Conservation (phyloP, 2,888 invertebrate genomes). For the Tachina grossa region DNA sequence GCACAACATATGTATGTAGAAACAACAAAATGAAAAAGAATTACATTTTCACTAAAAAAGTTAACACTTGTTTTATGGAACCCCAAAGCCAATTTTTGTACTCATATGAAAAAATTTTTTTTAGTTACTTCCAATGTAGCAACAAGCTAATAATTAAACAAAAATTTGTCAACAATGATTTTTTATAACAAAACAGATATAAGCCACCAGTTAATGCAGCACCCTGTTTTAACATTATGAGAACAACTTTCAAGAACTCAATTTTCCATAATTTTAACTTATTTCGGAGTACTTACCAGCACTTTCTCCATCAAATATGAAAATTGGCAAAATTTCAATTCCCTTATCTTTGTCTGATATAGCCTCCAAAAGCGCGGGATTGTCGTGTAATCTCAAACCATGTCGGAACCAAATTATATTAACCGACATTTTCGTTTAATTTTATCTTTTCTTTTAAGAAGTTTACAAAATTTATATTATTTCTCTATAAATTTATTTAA, state of each 20-base stretch:
- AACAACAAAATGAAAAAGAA: too few relatives aligned
- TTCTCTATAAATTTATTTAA: conserved; percentile 19
- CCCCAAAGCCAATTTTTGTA: too few relatives aligned
- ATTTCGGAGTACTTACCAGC: conserved; percentile 84
- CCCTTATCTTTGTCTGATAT: conserved; percentile 79
- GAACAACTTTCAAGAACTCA: background rate
- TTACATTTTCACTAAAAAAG: too few relatives aligned
- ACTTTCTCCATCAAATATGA: conserved; percentile 90
- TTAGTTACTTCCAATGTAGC: too few relatives aligned
- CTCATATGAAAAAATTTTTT: too few relatives aligned
- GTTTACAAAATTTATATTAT: background rate
- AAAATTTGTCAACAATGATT: too few relatives aligned
- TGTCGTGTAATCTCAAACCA: conserved; percentile 88
- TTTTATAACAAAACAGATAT: too few relatives aligned
- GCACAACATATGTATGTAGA: too few relatives aligned
- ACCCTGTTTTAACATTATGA: too few relatives aligned
- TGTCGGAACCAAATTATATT: conserved; percentile 89
- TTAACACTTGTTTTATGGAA: too few relatives aligned
- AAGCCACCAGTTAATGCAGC: too few relatives aligned
- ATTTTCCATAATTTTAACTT: background rate
- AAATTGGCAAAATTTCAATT: conserved; percentile 85
- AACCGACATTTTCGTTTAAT: conserved; percentile 70
- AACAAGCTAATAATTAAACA: too few relatives aligned
- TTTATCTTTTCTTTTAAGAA: background rate
- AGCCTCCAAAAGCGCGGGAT: conserved; percentile 86